Evolutionary conservation across 2,888 invertebrate species (phyloP), one percentile per base, ranked within the genome.

Genomic region (Sialis fuliginosa): DNA sequence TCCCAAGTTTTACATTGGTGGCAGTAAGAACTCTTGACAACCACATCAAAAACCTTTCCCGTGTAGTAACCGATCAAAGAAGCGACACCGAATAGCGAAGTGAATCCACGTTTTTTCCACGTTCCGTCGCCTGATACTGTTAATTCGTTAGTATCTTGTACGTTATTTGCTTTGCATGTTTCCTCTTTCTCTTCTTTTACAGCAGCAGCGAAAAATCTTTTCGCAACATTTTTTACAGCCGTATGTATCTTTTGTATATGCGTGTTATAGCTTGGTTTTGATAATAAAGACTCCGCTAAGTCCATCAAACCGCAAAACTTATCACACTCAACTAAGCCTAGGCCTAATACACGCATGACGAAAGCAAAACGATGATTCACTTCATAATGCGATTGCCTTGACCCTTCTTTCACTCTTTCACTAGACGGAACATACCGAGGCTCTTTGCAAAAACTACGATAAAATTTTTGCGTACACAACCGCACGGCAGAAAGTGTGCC

Each of bases 231-330:
- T 9, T 34, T 34, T 7, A 6, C 9, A 7, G 34, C 34, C 7
- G 9, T 34, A 34, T 34, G 9, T 9, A 34, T 6, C 9, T 34
- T 6, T 34, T 34, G 7, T 7, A 34, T 6, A 34, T 7, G 34
- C 6, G 6, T 6, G 6, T 7, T 34, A 31, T 50, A 49, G 1
- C 48, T 48, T 13, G 5, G 6, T 8, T 51, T 41, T 9, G 9
- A 30, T 12, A 52, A n/a, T 40, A 48, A 53, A 35, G 22, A n/a
- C n/a, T n/a, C 5, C 8, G 52, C 48, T 50, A 52, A 50, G 45
- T 53, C 49, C 53, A 53, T 52, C 33, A 51, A n/a, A 2, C 51
- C 51, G 45, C 50, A 52, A 44, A 52, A 51, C 34, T 50, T 51
- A 12, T 7, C 7, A 7, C n/a, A 8, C 13, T 50, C 50, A 50